Evolutionary conservation across 2,113 vertebrate species (phyloP).

Genomic region (Spizaetus ornatus): DNA sequence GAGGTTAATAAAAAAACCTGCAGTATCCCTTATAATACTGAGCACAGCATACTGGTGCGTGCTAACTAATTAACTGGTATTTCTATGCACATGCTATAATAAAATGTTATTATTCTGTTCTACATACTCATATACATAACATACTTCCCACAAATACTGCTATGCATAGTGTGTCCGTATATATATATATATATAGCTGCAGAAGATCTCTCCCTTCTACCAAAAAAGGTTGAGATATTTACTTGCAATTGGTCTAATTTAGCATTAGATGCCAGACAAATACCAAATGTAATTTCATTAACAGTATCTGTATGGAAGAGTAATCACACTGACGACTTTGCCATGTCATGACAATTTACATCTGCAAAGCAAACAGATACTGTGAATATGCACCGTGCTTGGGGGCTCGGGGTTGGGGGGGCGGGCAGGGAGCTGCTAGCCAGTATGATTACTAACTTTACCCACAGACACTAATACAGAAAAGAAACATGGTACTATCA

Average conservation of each 20-base stretch:
- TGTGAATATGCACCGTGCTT: accelerated
- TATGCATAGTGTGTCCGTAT: accelerated
- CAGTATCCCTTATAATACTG: not conserved
- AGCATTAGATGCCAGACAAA: not conserved
- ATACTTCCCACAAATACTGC: not conserved
- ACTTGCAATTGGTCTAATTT: not conserved
- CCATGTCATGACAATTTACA: not conserved
- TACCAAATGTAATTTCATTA: not conserved
- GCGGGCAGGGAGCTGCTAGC: not conserved
- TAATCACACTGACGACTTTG: not conserved
- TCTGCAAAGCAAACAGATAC: not conserved
- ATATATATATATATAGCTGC: not conserved
- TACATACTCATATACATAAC: not conserved
- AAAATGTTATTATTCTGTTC: not conserved
- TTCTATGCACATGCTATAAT: not conserved
- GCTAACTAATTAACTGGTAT: not conserved
- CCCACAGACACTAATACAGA: not conserved
- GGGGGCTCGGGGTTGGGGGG: not conserved
- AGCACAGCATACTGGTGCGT: not conserved
- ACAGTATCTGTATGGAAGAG: not conserved
- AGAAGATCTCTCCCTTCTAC: not conserved
- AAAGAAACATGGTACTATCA: not conserved
- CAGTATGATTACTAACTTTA: not conserved
- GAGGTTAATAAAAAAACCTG: not conserved
- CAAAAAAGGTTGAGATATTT: not conserved